phyloP scores from a whole-genome alignment of 1,140 invertebrate species.

The Delia radicum region DNA sequence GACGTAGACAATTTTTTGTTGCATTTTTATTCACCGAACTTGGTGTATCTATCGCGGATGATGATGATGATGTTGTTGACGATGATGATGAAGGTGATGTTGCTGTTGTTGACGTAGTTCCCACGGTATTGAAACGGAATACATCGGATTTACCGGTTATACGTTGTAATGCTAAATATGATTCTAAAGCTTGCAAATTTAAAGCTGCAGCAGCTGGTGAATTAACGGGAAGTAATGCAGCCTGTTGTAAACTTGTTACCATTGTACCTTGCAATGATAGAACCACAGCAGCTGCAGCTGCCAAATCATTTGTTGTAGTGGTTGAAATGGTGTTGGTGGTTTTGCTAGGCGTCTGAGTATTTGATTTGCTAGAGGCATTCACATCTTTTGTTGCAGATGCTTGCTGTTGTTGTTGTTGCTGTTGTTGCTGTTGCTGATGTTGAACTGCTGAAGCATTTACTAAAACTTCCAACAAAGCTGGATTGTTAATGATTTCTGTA shows the following conservation, averaged over 20 bases:
- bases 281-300: constrained; percentile 61
- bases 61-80: constrained; percentile 28
- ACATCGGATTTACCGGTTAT: constrained; percentile 59
- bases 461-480: constrained; percentile 11
- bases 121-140: constrained; percentile 39
- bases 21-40: neutral
- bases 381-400: constrained; percentile 10
- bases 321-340: neutral
- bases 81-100: constrained; percentile 33
- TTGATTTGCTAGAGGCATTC: constrained; percentile 15
- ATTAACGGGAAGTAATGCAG: constrained; percentile 72
- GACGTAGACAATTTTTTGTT: neutral
- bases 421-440: constrained; percentile 6
- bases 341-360: constrained; percentile 12
- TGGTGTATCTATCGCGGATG: too few relatives aligned
- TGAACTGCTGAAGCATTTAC: constrained; percentile 10
- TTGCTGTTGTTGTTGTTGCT: neutral
- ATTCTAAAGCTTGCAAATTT: constrained; percentile 79
- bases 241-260: constrained; percentile 73
- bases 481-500: constrained; percentile 16
- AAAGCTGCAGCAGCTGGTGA: constrained; percentile 76
- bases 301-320: constrained; percentile 50
- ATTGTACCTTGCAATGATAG: constrained; percentile 75
- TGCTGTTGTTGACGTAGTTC: constrained; percentile 32
- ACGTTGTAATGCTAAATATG: constrained; percentile 76